Conservation (phyloP, 2,888 invertebrate genomes). For the Achlya flavicornis region DNA sequence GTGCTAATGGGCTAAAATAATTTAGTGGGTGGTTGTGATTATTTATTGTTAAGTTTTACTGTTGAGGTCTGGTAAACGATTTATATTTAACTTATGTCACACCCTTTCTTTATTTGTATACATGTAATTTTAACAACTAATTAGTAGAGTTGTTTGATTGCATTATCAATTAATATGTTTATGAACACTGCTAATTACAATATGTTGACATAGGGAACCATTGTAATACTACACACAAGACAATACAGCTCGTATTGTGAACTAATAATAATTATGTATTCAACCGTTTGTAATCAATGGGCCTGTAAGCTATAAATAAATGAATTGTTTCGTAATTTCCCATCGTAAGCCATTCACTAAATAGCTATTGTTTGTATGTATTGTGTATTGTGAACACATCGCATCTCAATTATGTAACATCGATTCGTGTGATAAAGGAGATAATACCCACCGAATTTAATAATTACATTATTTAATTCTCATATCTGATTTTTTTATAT, state of each 20-base stretch:
- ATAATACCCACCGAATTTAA: background rate
- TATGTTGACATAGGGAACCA: constrained; percentile 52
- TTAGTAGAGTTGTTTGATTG: constrained; percentile 13
- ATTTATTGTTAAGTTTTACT: constrained; percentile 66
- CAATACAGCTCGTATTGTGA: constrained; percentile 25
- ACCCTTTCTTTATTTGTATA: constrained; percentile 18
- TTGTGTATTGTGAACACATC: background rate
- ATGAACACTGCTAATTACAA: constrained; percentile 61
- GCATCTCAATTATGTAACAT: background rate
- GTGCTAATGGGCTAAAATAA: constrained; percentile 80
- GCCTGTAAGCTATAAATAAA: background rate
- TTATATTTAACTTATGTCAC: constrained; percentile 54
- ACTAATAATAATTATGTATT: constrained; percentile 9
- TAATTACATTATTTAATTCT: too few species aligned
- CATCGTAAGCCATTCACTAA: constrained; percentile 7
- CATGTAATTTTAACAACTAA: constrained; percentile 1
- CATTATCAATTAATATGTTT: constrained; percentile 45
- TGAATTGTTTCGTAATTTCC: constrained; percentile 12
- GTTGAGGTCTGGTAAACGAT: constrained; percentile 57
- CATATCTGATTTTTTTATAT: too few species aligned
- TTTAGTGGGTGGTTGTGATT: constrained; percentile 76
- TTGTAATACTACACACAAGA: constrained; percentile 24
- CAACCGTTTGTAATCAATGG: constrained; percentile 7
- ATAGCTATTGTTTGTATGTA: constrained; percentile 3
- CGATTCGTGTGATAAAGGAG: background rate